Evolutionary conservation across 2,888 invertebrate genomes (phyloP), one percentile per base, ranked within the genome.

Genomic region (Salpingus planirostris): DNA sequence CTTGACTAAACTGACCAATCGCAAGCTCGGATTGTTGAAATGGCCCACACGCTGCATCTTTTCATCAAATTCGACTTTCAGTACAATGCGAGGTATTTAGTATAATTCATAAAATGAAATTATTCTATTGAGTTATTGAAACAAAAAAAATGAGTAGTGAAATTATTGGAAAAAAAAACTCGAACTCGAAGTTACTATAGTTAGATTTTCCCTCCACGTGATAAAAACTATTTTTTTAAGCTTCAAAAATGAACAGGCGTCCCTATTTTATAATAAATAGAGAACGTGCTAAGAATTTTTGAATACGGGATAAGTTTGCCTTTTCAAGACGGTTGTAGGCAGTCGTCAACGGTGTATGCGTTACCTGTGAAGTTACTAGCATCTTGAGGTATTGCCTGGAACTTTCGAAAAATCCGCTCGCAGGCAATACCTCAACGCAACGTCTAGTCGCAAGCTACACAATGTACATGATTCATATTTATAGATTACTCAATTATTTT

Each of bases 401-500:
- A 25, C 23, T 21, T 24, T 27, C 14, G 28, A 37, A 28, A 11
- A 44, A 45, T 50, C 44, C 43, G 46, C 49, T 45, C 44, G 42
- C n/a, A n/a, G n/a, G n/a, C n/a, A n/a, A n/a, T n/a, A n/a, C n/a
- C n/a, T n/a, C n/a, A n/a, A n/a, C n/a, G n/a, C 27, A 21, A 36
- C 36, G 46, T 38, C 46, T 47, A 50, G 56, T 57, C 59, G 56
- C 57, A 59, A 62, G 64, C 63, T 64, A 64, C 63, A 63, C 60
- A 57, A 61, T 64, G 65, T 65, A 65, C 62, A 65, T 64, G 64
- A 65, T 58, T 60, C 54, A 56, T 54, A 57, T 54, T 38, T 53
- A 58, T 57, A 60, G 60, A 62, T 60, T 59, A 59, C 55, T 62
- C 55, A 62, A 59, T 65, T 65, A 64, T 65, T 65, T 65, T 65